Evolutionary conservation across 2,888 invertebrate species (phyloP).

Genomic region (Mactromeris polynyma): DNA sequence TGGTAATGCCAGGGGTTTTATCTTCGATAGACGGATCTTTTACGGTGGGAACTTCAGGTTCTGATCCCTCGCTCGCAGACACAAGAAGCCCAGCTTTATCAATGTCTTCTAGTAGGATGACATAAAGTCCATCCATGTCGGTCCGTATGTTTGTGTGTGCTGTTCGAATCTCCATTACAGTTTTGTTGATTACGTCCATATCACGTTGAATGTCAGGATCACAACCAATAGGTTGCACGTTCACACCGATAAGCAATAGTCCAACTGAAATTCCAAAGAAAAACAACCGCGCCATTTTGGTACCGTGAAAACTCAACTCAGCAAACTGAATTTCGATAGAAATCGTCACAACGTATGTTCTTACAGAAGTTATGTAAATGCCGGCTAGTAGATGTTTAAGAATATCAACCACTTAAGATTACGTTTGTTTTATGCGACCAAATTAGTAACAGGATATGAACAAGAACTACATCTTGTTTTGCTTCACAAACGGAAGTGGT

Average conservation of each 20-base stretch:
- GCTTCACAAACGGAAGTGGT: neutral
- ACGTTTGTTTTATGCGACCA: neutral
- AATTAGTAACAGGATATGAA: neutral
- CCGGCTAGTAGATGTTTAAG: neutral
- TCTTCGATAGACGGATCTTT: neutral
- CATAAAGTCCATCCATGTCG: neutral
- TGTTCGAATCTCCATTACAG: neutral
- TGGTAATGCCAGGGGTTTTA: neutral
- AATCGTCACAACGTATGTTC: neutral
- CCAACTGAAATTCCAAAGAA: neutral
- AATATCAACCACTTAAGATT: neutral
- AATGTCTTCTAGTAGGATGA: neutral
- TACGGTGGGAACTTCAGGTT: neutral
- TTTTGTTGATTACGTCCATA: neutral
- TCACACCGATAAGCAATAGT: neutral
- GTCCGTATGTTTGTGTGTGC: neutral
- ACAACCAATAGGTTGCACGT: neutral
- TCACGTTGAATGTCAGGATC: neutral
- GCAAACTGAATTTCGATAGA: neutral
- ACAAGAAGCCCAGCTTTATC: neutral
- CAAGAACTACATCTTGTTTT: neutral
- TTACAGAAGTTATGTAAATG: neutral
- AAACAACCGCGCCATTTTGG: neutral
- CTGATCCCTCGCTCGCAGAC: neutral
- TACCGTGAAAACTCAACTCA: neutral